These are phyloP conservation scores for Aphelinus atriplicis DNA, from an alignment of 1,140 invertebrate genomes.

Conservation along the genomic window DNA sequence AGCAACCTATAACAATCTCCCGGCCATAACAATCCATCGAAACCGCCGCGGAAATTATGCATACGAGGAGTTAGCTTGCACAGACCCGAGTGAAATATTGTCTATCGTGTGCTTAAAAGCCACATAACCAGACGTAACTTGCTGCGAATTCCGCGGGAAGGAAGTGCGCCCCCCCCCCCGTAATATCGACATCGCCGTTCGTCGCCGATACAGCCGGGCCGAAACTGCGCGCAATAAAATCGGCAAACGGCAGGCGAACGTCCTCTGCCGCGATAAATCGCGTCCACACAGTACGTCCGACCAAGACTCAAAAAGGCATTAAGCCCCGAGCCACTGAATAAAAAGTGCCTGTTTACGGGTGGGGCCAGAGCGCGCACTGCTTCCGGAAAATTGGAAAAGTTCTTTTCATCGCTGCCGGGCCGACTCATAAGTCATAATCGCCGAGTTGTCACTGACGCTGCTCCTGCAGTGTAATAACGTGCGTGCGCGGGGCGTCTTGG, in stretches of 20 bases:
- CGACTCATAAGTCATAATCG: constrained; percentile 19
- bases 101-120: constrained; percentile 8
- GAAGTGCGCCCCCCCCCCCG: no score
- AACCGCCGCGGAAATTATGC: no score
- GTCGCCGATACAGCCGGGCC: background rate
- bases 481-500: background rate
- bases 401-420: background rate
- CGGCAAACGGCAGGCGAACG: no score
- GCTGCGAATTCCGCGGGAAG: no score
- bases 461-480: background rate
- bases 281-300: background rate
- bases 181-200: no score
- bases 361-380: background rate
- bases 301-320: no score
- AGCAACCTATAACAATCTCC: no score
- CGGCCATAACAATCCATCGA: no score
- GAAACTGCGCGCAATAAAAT: constrained; percentile 13
- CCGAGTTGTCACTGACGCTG: constrained; percentile 4
- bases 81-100: background rate
- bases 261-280: constrained; percentile 11
- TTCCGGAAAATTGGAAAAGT: constrained; percentile 33
- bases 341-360: background rate
- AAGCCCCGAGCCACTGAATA: background rate
- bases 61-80: no score
- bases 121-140: background rate